A percentile compares a stretch with the other conserved stretches of the same genome.
Conservation (phyloP, 2,888 invertebrate genomes). For the Strigamia crassipes region DNA sequence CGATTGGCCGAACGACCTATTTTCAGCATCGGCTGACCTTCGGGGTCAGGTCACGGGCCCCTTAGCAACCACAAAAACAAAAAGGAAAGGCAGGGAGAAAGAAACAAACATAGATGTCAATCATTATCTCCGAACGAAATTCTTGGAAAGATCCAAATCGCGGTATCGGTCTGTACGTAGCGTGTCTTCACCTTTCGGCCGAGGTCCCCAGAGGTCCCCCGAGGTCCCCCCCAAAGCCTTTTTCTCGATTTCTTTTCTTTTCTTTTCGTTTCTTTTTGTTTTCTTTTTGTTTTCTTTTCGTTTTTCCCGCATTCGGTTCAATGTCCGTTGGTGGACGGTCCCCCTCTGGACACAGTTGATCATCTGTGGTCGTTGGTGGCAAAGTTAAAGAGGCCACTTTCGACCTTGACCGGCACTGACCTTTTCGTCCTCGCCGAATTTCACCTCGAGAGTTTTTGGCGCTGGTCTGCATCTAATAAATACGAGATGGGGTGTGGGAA, state of each 20-base stretch:
- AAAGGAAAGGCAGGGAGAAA: not conserved
- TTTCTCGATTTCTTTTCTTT: not conserved
- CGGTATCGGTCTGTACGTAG: not conserved
- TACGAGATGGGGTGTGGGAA: not conserved
- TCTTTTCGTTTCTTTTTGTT: not conserved
- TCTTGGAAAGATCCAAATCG: not conserved
- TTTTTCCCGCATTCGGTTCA: not conserved
- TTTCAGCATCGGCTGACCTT: not conserved
- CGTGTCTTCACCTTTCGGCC: not conserved
- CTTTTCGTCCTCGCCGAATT: not conserved
- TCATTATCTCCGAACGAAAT: not conserved
- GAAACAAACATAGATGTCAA: not conserved
- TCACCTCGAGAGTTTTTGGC: not conserved
- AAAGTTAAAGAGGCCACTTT: conserved; percentile 20
- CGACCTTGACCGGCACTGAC: conserved; percentile 24
- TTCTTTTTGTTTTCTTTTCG: not conserved
- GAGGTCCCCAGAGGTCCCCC: too few species aligned
- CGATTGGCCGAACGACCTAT: conserved; percentile 27
- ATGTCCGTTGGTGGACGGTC: conserved; percentile 23
- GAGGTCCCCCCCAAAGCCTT: too few species aligned
- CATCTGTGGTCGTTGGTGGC: not conserved
- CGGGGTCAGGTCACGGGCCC: conserved; percentile 11
- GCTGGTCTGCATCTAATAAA: not conserved
- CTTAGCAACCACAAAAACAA: not conserved
- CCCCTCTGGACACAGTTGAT: conserved; percentile 1